phyloP scores from a whole-genome alignment of 2,113 vertebrate species.

The Ranitomeya imitator region DNA sequence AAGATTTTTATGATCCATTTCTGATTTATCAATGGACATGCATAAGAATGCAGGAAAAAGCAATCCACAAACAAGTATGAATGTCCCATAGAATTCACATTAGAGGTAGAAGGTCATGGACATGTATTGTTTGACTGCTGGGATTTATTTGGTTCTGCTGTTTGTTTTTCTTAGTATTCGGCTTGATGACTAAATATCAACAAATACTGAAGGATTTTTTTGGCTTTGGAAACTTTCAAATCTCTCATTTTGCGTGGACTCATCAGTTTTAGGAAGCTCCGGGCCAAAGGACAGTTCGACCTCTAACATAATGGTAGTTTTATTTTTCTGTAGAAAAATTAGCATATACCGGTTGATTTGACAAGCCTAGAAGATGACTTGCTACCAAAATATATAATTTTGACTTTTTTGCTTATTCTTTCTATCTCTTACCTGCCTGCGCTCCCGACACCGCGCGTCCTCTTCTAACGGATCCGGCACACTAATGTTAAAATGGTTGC shows the following conservation, averaged over 20 bases:
- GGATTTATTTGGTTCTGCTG: neutral
- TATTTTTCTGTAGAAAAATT: constrained; percentile 23
- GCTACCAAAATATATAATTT: neutral
- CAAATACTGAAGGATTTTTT: neutral
- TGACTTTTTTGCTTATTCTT: neutral
- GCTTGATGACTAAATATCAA: neutral
- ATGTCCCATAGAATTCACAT: neutral
- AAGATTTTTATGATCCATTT: too few relatives aligned
- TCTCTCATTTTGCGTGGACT: neutral
- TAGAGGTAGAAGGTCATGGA: neutral
- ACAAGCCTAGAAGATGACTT: neutral
- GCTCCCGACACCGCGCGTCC: too few relatives aligned
- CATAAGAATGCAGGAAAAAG: too few relatives aligned
- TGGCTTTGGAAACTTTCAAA: neutral
- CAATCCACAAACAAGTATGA: neutral
- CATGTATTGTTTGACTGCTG: neutral
- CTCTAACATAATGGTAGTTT: neutral
- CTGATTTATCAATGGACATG: too few relatives aligned
- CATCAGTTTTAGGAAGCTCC: neutral
- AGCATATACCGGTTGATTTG: neutral
- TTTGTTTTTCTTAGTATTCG: neutral
- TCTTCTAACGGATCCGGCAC: too few relatives aligned
- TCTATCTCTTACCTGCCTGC: too few relatives aligned
- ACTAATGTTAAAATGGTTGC: too few relatives aligned
- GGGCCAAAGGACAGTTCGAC: constrained; percentile 2